A percentile compares a stretch with the other conserved stretches of the same genome.
Evolutionary conservation across 2,113 vertebrate genomes (phyloP).

Genomic region (Centropristis striata): DNA sequence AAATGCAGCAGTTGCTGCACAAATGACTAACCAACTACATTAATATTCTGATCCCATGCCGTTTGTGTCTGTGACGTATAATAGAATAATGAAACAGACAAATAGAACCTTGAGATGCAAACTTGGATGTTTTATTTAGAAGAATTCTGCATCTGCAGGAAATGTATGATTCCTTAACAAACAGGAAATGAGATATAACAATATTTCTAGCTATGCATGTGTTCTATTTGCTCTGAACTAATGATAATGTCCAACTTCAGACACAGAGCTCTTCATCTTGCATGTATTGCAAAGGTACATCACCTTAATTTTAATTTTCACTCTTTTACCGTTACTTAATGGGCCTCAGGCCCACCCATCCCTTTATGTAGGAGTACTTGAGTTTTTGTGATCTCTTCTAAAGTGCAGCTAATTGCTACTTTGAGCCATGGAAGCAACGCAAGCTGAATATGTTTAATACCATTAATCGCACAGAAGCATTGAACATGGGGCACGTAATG

Average conservation of each 20-base stretch:
- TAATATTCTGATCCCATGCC: background rate
- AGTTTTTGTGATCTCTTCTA: constrained; percentile 29
- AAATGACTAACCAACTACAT: background rate
- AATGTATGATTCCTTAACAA: too few species aligned
- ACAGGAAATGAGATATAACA: background rate
- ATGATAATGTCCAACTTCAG: background rate
- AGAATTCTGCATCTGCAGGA: background rate
- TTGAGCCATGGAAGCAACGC: constrained; percentile 23
- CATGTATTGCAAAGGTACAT: background rate
- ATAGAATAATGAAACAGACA: background rate
- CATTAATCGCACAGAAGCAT: constrained; percentile 36
- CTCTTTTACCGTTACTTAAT: constrained; percentile 25
- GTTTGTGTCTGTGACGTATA: background rate
- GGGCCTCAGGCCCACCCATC: constrained; percentile 6
- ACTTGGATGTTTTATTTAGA: background rate
- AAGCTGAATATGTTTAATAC: constrained; percentile 43
- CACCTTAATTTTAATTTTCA: constrained; percentile 11
- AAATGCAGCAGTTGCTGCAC: background rate
- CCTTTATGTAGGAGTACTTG: constrained; percentile 23
- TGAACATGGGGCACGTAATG: constrained; percentile 36
- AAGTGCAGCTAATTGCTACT: constrained; percentile 61
- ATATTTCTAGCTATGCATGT: background rate
- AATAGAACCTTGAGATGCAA: constrained; percentile 4
- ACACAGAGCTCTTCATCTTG: background rate
- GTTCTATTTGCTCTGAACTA: background rate